Conservation (phyloP, 2,797 vertebrate genomes). For the Chrysolophus pictus region DNA sequence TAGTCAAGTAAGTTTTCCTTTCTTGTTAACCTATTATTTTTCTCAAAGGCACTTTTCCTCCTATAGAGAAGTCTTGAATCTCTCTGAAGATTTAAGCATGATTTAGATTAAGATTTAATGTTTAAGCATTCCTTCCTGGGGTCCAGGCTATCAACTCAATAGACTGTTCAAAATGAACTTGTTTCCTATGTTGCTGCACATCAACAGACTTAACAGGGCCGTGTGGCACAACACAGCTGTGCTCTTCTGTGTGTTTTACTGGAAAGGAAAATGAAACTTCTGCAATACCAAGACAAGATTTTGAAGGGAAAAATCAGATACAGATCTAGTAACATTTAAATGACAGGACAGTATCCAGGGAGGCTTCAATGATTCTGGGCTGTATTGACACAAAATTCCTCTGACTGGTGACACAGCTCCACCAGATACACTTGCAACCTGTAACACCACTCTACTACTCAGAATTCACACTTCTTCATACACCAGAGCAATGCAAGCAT, state of each 20-base stretch:
- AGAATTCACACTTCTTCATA: not conserved
- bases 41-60: not conserved
- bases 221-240: not conserved
- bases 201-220: not conserved
- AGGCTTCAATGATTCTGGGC: not conserved
- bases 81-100: not conserved
- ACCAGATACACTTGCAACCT: not conserved
- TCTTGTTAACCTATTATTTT: not conserved
- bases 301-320: not conserved
- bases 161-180: conserved; percentile 27
- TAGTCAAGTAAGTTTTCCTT: not conserved
- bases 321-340: not conserved
- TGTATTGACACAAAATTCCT: not conserved
- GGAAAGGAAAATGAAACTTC: not conserved
- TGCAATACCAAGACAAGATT: not conserved
- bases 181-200: not conserved
- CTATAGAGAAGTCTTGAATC: not conserved
- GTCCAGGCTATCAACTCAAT: not conserved
- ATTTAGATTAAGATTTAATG: not conserved
- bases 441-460: not conserved
- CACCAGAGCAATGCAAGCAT: not conserved
- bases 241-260: not conserved
- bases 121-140: not conserved
- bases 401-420: not conserved
- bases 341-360: not conserved